These are phyloP conservation scores for Polymixis lichenea DNA, from an alignment of 2,888 invertebrate genomes.

Conservation along the genomic window DNA sequence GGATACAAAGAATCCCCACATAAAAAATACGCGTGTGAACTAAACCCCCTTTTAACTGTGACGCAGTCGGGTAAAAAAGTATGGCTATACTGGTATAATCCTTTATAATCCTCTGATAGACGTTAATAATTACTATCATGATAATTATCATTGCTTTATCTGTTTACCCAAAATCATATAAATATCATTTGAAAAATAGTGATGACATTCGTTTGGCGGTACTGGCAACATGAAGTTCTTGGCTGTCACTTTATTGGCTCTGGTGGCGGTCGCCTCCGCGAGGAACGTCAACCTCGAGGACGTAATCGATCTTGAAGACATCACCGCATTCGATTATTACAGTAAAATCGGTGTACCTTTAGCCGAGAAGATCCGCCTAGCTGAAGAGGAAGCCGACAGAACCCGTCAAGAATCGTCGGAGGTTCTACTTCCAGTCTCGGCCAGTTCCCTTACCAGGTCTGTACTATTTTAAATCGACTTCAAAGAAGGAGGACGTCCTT, in stretches of 20 bases:
- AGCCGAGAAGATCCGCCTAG: conserved; percentile 62
- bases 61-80: too few relatives aligned
- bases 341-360: conserved; percentile 63
- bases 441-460: conserved; percentile 68
- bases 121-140: too few relatives aligned
- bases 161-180: conserved; percentile 6
- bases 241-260: conserved; percentile 48
- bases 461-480: background rate
- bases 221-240: conserved; percentile 48
- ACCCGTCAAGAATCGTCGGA: conserved; percentile 64
- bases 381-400: conserved; percentile 43
- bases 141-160: too few relatives aligned
- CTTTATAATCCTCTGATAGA: too few relatives aligned
- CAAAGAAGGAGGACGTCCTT: too few relatives aligned
- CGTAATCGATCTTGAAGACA: conserved; percentile 51
- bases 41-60: too few relatives aligned
- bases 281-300: conserved; percentile 45
- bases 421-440: conserved; percentile 59
- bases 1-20: too few relatives aligned
- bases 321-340: conserved; percentile 66
- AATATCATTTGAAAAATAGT: background rate
- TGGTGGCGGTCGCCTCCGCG: conserved; percentile 55
- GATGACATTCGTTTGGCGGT: background rate
- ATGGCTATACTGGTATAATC: too few relatives aligned
- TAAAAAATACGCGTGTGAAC: too few relatives aligned